Conservation (phyloP, 2,113 vertebrate genomes). For the Gobio gobio region DNA sequence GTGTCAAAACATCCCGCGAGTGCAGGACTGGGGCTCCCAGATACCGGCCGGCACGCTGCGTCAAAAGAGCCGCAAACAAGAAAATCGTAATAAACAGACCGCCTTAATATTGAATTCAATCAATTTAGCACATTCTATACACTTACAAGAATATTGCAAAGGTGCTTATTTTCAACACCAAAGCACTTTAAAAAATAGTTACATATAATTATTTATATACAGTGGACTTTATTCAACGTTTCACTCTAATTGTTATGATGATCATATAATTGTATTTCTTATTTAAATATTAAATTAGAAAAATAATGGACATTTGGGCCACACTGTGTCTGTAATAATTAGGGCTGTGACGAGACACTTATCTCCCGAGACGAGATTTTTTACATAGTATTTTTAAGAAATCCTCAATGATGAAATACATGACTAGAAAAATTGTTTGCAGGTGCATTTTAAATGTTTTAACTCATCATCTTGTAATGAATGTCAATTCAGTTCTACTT, state of each 20-base stretch:
- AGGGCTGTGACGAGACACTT: too few relatives aligned
- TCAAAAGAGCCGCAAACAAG: conserved; percentile 40
- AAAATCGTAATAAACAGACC: conserved; percentile 53
- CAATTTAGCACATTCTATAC: conserved; percentile 33
- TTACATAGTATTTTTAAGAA: too few relatives aligned
- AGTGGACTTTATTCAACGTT: neutral
- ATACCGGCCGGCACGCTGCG: conserved; percentile 9
- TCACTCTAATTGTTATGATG: neutral
- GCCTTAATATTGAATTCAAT: conserved; percentile 47
- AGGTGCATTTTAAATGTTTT: too few relatives aligned
- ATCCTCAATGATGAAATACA: too few relatives aligned
- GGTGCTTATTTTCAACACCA: neutral
- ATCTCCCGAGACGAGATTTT: too few relatives aligned
- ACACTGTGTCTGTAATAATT: neutral
- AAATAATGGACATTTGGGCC: neutral
- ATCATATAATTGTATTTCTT: neutral
- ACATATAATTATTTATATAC: neutral
- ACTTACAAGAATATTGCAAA: conserved; percentile 17
- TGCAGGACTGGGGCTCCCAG: conserved; percentile 42
- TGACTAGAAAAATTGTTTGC: too few relatives aligned
- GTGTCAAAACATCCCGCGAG: conserved; percentile 34
- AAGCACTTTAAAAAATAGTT: neutral
- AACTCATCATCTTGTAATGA: too few relatives aligned
- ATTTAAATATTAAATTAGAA: neutral
- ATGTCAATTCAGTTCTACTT: too few relatives aligned